Evolutionary conservation across 2,113 vertebrate species (phyloP).

Genomic region (Carlito syrichta): DNA sequence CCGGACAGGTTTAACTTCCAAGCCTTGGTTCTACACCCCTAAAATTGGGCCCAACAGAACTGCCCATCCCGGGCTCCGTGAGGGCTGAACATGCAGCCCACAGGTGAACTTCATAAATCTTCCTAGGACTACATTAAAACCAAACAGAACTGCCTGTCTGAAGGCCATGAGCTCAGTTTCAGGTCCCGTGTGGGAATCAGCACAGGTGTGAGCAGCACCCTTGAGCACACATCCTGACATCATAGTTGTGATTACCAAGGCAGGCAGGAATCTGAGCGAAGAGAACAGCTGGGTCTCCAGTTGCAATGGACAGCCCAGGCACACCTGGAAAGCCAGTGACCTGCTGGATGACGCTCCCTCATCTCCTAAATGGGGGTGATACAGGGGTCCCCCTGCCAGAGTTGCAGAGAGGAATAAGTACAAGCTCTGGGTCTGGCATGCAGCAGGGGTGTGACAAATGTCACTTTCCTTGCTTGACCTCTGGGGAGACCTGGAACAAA

Average conservation of each 20-base stretch:
- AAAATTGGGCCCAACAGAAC: too few species aligned
- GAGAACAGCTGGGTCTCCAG: neutral
- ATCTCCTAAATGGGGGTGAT: neutral
- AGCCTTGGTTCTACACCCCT: neutral
- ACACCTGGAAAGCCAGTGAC: rapidly evolving
- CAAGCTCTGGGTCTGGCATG: neutral
- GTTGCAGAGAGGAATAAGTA: neutral
- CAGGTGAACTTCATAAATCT: too few species aligned
- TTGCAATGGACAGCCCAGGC: neutral
- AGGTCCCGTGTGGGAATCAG: neutral
- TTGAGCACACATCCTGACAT: rapidly evolving
- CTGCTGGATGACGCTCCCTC: neutral
- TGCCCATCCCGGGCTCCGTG: too few species aligned
- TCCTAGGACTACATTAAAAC: neutral
- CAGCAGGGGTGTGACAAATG: rapidly evolving
- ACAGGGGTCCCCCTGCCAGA: neutral
- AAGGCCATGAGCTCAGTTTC: neutral
- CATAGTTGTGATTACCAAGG: rapidly evolving
- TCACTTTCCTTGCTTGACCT: rapidly evolving
- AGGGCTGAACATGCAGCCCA: too few species aligned
- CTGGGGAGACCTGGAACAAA: neutral
- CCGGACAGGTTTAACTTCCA: neutral
- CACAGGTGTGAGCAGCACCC: rapidly evolving
- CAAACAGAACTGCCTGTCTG: neutral
- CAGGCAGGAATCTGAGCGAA: neutral